Evolutionary conservation across 2,113 vertebrate genomes (phyloP).

Genomic region (Columba janthina): DNA sequence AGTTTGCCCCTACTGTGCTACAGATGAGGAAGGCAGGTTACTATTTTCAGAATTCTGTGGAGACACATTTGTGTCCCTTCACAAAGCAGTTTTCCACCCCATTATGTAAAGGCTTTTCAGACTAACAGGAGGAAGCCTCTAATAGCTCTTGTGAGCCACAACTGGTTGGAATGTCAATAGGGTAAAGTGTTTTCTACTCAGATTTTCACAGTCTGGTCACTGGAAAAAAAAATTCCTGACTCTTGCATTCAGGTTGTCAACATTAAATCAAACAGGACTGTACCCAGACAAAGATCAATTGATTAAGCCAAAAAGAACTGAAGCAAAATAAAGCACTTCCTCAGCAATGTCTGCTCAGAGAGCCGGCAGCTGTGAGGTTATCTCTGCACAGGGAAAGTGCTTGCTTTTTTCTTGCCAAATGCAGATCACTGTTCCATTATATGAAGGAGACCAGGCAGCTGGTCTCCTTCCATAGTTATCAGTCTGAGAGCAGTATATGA

Average conservation of each 20-base stretch:
- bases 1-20: constrained; percentile 7
- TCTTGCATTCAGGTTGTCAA: neutral
- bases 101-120: constrained; percentile 45
- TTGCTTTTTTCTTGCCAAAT: neutral
- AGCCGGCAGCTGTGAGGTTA: neutral
- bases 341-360: neutral
- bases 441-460: neutral
- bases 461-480: neutral
- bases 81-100: constrained; percentile 21
- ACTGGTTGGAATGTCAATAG: neutral
- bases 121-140: constrained; percentile 5
- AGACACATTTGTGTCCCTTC: neutral
- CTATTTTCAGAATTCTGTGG: constrained; percentile 42
- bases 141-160: constrained; percentile 23
- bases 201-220: neutral
- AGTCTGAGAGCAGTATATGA: neutral
- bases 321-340: neutral
- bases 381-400: neutral
- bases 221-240: neutral
- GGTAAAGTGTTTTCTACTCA: neutral
- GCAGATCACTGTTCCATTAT: neutral
- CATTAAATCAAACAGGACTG: neutral
- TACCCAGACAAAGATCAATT: neutral
- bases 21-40: constrained; percentile 9
- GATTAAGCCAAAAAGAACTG: neutral